phyloP scores from a whole-genome alignment of 1,140 invertebrate species.

The Diorhabda elongata region DNA sequence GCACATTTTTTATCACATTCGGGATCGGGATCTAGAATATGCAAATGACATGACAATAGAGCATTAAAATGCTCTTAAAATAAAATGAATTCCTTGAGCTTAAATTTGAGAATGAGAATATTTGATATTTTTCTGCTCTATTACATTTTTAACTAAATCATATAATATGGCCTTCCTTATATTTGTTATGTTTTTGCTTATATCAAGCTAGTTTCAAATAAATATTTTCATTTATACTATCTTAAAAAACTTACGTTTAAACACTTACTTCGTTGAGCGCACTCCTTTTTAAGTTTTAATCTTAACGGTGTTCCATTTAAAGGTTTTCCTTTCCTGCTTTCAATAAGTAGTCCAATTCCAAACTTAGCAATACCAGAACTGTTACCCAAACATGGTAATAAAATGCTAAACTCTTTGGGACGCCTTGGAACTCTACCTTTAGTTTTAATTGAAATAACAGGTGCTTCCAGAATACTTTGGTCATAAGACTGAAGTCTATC shows the following conservation, averaged over 20 bases:
- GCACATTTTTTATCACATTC: conserved; percentile 83
- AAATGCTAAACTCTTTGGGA: conserved; percentile 88
- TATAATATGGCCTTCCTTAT: too few species aligned
- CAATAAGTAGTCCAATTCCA: conserved; percentile 81
- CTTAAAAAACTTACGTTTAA: background rate
- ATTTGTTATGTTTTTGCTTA: too few species aligned
- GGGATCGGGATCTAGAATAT: conserved; percentile 71
- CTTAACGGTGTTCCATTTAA: conserved; percentile 85
- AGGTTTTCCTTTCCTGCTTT: conserved; percentile 68
- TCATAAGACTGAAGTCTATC: conserved; percentile 79
- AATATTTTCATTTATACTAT: background rate
- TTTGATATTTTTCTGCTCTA: background rate
- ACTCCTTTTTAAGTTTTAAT: conserved; percentile 89
- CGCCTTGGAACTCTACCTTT: conserved; percentile 78
- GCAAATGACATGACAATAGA: too few species aligned
- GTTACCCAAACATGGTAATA: conserved; percentile 85
- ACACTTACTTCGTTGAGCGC: conserved; percentile 81
- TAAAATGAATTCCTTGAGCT: too few species aligned
- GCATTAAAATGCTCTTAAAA: too few species aligned
- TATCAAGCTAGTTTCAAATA: too few species aligned
- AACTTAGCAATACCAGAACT: conserved; percentile 84
- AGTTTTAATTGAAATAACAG: conserved; percentile 80
- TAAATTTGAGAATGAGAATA: too few species aligned
- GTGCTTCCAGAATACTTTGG: conserved; percentile 75
- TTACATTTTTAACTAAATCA: conserved; percentile 70